Percentiles rank a stretch among this genome's conserved stretches.
Conservation (phyloP, 1,140 invertebrate genomes). For the Leptopilina boulardi region DNA sequence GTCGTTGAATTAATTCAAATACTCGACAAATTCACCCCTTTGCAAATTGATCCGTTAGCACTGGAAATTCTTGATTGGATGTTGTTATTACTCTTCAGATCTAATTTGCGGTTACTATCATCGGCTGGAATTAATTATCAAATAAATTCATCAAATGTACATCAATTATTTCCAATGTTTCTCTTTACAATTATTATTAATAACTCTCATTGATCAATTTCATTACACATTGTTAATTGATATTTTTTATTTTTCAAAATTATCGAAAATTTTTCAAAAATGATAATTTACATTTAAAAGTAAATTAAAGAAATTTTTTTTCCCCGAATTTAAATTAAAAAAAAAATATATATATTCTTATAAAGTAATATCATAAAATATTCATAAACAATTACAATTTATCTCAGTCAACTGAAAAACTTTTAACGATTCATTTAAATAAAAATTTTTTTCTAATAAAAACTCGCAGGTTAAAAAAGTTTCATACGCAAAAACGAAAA, state of each 20-base stretch:
- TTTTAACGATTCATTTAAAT: no score
- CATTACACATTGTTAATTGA: neutral
- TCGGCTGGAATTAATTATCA: conserved; percentile 11
- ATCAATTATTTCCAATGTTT: neutral
- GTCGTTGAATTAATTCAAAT: conserved; percentile 25
- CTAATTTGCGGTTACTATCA: neutral
- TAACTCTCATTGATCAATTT: neutral
- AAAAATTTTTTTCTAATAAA: no score
- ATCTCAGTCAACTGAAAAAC: no score
- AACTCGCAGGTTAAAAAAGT: no score
- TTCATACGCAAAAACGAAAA: no score
- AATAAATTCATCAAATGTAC: neutral
- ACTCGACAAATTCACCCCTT: conserved; percentile 11
- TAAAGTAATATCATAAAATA: no score
- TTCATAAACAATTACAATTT: no score
- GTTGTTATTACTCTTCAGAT: conserved; percentile 25
- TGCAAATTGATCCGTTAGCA: conserved; percentile 27
- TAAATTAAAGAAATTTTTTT: no score
- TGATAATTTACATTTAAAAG: neutral
- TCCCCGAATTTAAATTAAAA: no score
- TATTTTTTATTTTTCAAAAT: neutral
- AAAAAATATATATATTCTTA: no score
- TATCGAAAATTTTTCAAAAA: neutral
- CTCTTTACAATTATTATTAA: neutral
- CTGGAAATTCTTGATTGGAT: conserved; percentile 20